Base-by-base conservation (phyloP, 2,888 invertebrate species). In the Xylota sylvarum region DNA sequence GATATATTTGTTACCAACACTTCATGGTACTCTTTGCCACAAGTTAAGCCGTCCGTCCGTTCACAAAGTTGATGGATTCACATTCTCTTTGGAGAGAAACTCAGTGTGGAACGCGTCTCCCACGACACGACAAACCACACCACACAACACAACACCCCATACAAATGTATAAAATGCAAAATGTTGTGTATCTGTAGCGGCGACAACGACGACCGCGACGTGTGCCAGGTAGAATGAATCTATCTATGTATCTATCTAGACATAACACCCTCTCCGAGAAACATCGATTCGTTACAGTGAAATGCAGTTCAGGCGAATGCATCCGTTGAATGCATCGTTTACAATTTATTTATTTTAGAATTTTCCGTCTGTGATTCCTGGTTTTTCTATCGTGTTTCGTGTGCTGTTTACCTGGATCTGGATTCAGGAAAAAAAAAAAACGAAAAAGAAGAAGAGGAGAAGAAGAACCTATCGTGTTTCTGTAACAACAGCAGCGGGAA, bases 281-380 rank as follows among this genome's bases (percentile, higher is more conserved):
- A 74, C 64, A 80, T 84, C 74, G 67, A 85, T 81, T 85, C 85
- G 85, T 65, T 85, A 67, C 76, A 81, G 64, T 80, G 23, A 56
- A 81, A 60, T 76, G 80, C 74, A 85, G 65, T 67, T 78, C 60
- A 40, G 14, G 65, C 60, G 27, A 72, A 55, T 43, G 73, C 80
- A 79, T 62, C 72, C 56, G 35, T 65, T 48, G 60, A 55, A 77
- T 65, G 72, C 79, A 60, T 80, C 69, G 69, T 50, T 70, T 60
- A 65, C 58, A 80, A 76, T 76, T 80, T 76, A 76, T 85, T 80
- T 80, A 58, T 74, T 80, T 85, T 56, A 30, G 37, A 76, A 65
- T 46, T 30, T 30, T 52, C 19, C 52, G 14, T 52, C 32, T 48
- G 58, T n/a, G 46, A 74, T 79, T 62, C 35, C 67, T 35, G 64